phyloP scores from a whole-genome alignment of 2,797 vertebrate genomes.

The Lycodopsis pacificus region DNA sequence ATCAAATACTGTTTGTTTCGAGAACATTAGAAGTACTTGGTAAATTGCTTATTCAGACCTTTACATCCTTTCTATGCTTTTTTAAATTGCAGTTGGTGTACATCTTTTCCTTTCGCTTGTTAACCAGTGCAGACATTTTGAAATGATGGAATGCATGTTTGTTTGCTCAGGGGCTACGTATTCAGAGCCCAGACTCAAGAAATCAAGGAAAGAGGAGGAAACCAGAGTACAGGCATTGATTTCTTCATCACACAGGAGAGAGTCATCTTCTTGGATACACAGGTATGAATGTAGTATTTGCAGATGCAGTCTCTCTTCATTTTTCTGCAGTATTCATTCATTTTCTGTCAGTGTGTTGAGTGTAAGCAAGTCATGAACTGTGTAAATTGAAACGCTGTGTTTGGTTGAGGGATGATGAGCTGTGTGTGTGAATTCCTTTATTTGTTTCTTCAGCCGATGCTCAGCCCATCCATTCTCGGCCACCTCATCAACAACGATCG shows the following conservation, averaged over 20 bases:
- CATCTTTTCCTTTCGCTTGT: not conserved
- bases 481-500: too few species aligned
- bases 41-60: not conserved
- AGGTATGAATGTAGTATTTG: slow-evolving; percentile 77
- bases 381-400: not conserved
- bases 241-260: slow-evolving; percentile 95
- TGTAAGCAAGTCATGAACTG: not conserved
- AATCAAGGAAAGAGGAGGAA: slow-evolving; percentile 93
- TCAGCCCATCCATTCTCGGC: too few species aligned
- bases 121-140: not conserved
- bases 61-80: not conserved
- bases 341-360: not conserved
- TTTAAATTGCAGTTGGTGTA: not conserved
- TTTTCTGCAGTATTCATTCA: not conserved
- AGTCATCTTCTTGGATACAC: slow-evolving; percentile 94
- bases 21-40: not conserved
- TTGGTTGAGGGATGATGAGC: too few species aligned
- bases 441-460: too few species aligned
- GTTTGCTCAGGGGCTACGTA: slow-evolving; percentile 85
- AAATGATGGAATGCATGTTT: slow-evolving; percentile 15
- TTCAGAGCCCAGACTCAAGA: slow-evolving; percentile 92
- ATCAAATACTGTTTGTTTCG: not conserved
- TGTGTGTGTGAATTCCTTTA: too few species aligned
- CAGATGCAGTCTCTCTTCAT: not conserved
- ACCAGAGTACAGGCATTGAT: slow-evolving; percentile 93